A percentile compares a stretch with the other conserved stretches of the same genome.
Conservation (phyloP, 2,113 vertebrate species). For the Plotosus lineatus region DNA sequence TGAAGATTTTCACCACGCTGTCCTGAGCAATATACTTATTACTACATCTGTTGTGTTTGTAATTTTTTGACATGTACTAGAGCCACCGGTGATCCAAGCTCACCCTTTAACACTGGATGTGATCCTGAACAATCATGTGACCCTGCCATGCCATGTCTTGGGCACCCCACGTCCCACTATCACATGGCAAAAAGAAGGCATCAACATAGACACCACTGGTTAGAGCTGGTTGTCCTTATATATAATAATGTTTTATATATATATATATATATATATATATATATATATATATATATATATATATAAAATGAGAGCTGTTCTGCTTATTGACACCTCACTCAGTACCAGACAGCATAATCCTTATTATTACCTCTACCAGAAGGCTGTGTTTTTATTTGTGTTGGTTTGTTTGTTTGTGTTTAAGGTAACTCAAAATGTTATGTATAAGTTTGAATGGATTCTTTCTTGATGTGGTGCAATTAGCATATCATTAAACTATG, state of each 20-base stretch:
- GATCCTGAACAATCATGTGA: slow-evolving; percentile 82
- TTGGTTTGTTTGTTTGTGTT: no score
- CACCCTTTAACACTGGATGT: slow-evolving; percentile 82
- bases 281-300: no score
- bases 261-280: no score
- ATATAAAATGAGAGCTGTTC: not conserved
- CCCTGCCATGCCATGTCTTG: slow-evolving; percentile 83
- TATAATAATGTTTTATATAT: no score
- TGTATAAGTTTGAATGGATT: no score
- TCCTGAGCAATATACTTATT: not conserved
- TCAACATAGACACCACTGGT: slow-evolving; percentile 84
- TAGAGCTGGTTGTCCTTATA: slow-evolving; percentile 23
- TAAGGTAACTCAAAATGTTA: no score
- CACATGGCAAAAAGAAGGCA: slow-evolving; percentile 96
- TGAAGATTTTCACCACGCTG: not conserved
- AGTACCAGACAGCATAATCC: not conserved
- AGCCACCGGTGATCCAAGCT: slow-evolving; percentile 82
- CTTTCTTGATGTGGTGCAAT: no score
- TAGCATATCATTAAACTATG: no score
- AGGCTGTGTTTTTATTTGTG: no score
- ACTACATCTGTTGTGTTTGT: not conserved
- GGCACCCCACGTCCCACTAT: slow-evolving; percentile 87
- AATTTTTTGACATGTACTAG: slow-evolving; percentile 62
- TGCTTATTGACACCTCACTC: not conserved
- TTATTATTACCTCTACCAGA: not conserved